Evolutionary conservation across 2,888 invertebrate genomes (phyloP).

Genomic region (Sisyra nigra): DNA sequence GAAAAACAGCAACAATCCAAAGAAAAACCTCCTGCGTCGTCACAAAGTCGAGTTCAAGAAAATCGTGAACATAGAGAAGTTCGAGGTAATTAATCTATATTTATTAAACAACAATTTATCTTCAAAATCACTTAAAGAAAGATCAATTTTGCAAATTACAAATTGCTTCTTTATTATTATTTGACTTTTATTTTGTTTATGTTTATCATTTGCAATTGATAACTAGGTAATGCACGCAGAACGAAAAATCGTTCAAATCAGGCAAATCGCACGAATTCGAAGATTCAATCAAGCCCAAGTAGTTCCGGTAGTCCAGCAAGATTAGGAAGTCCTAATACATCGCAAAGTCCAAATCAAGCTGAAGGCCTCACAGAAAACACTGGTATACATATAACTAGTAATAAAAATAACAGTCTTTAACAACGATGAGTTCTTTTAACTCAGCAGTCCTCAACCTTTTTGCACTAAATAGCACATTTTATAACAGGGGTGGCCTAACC

Average conservation of each 20-base stretch:
- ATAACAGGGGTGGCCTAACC: too few relatives aligned
- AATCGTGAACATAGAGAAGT: constrained; percentile 6
- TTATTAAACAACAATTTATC: too few relatives aligned
- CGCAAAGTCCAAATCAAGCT: constrained; percentile 19
- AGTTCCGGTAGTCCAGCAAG: constrained; percentile 7
- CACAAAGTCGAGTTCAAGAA: constrained; percentile 5
- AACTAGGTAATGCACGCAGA: constrained; percentile 8
- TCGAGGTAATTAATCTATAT: constrained; percentile 4
- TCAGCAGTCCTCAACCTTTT: too few relatives aligned
- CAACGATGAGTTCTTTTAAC: too few relatives aligned
- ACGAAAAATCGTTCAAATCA: constrained; percentile 5
- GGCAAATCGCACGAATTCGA: constrained; percentile 4
- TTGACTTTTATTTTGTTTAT: background rate
- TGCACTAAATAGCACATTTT: too few relatives aligned
- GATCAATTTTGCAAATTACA: background rate
- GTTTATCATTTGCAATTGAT: background rate
- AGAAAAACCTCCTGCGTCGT: constrained; percentile 3
- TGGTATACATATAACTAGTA: constrained; percentile 1
- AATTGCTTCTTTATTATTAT: background rate
- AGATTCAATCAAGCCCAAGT: constrained; percentile 3
- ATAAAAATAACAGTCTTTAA: too few relatives aligned
- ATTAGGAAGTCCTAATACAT: constrained; percentile 8
- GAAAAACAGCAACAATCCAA: constrained; percentile 9
- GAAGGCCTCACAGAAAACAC: constrained; percentile 5
- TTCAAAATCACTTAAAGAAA: too few relatives aligned